Percentiles rank a stretch among this genome's conserved stretches.
Evolutionary conservation across 2,797 vertebrate genomes (phyloP).

Genomic region (Percopsis omiscomaycus): DNA sequence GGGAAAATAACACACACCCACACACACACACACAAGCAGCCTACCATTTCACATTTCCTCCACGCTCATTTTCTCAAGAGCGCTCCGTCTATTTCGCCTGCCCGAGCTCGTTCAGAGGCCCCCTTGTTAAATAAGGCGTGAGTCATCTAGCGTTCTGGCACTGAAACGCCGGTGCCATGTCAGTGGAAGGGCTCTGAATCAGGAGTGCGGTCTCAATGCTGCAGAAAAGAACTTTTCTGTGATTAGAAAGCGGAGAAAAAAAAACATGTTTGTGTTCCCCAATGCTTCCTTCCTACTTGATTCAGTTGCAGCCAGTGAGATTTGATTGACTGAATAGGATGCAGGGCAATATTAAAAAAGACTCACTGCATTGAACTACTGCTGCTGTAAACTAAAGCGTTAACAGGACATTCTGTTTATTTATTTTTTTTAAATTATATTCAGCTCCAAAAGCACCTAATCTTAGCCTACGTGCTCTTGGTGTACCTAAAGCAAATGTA

Average conservation of each 20-base stretch:
- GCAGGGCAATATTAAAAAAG: background rate
- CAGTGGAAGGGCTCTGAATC: slow-evolving; percentile 20
- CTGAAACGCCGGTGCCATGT: slow-evolving; percentile 22
- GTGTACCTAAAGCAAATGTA: too few species aligned
- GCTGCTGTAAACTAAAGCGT: too few species aligned
- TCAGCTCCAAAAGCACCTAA: too few species aligned
- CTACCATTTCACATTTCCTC: slow-evolving; percentile 58
- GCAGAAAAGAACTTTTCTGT: slow-evolving; percentile 6
- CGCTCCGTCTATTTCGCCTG: slow-evolving; percentile 48
- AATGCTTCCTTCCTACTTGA: background rate
- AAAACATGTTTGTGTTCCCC: too few species aligned
- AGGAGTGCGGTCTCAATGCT: slow-evolving; percentile 3
- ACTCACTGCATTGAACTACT: background rate
- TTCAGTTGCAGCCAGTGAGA: background rate
- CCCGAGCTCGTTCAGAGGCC: slow-evolving; percentile 35
- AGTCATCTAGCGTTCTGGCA: slow-evolving; percentile 46
- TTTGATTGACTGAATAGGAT: background rate
- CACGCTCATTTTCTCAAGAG: slow-evolving; percentile 56
- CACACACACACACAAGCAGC: slow-evolving; percentile 41
- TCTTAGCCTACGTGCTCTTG: too few species aligned
- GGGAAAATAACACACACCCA: slow-evolving; percentile 31
- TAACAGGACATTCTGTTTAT: too few species aligned
- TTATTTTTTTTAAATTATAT: too few species aligned
- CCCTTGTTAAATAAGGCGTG: slow-evolving; percentile 63
- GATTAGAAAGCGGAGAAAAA: too few species aligned